Base-by-base conservation (phyloP, 1,140 invertebrate species). In the Aphaenogaster rudis region DNA sequence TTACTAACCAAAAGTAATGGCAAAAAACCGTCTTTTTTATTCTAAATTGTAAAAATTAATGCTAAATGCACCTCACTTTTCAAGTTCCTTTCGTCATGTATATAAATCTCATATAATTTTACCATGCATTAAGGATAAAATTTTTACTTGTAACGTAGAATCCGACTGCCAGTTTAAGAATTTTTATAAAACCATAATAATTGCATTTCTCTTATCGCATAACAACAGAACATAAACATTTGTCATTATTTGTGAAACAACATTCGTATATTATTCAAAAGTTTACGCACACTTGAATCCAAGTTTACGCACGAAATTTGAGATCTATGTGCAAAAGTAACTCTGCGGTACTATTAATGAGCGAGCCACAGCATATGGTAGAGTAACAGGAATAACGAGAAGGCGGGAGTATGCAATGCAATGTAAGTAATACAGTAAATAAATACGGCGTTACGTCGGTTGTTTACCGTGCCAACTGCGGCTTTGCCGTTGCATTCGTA, bases 351-450 rank as follows among this genome's bases (percentile, higher is more conserved):
- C 52, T 59, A 64, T 61, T 87, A 87, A 87, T 33, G 50, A 87
- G 79, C 79, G 61, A 74, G 28, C 33, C 50, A 36, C 3, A 15
- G 59, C 42, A 72, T 33, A 66, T 72, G 15, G 54, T 33, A 13
- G 17, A 61, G 48, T 36, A 48, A 39, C 48, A 33, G 36, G 72
- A 78, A 21, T 66, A 86, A 86, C 76, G 48, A 67, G 72, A n/a
- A 33, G 48, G 48, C 82, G 69, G 59, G 50, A 63, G 48, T 57
- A 45, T n/a, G 82, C 59, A 64, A 64, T 39, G 72, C 81, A 77
- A 86, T 86, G 82, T 78, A 69, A 86, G 77, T 86, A 86, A 80
- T 80, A 80, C 54, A 33, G 77, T 81, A 86, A 86, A 86, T 86
- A 86, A 86, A 80, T 86, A 86, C 84, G 84, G 28, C 72, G 36